Base-by-base conservation (phyloP, 2,113 vertebrate genomes). In the Pangasianodon gigas region DNA sequence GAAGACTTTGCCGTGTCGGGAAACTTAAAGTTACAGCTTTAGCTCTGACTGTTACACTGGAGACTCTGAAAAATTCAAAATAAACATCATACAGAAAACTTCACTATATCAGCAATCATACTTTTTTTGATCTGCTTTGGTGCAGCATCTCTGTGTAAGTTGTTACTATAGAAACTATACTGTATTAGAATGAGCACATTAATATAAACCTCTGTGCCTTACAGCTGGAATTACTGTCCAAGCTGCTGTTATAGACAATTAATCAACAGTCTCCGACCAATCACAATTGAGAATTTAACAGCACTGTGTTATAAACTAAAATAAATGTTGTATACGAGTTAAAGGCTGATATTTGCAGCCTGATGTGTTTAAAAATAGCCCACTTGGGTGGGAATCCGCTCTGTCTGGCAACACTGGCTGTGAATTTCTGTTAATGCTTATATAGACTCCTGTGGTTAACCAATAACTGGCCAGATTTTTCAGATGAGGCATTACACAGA, bases 381-480 rank as follows among this genome's bases (percentile, higher is more conserved):
- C 3, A 14, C n/a, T 5, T 32, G 48, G 29, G 65, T 86, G 85
- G 67, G 46, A 52, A 54, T 74, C 13, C 1, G 37, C 48, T 21
- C n/a, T 19, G n/a, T 58, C 52, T 75, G 85, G 52, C n/a, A 87
- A 75, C 19, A 75, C 51, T 75, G 67, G 67, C 18, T 52, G 10
- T 77, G 51, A 87, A 56, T 44, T 74, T 41, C 51, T 56, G 5
- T 54, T 75, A 69, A 51, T 56, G 67, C 11, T 54, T 21, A 56
- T 80, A 46, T 52, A 54, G 85, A 77, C 48, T 77, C 52, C 85
- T 1, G 37, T 87, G 85, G 85, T 87, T 77, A 75, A 75, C 37
- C n/a, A 60, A 46, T 26, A 77, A 77, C 32, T 29, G 21, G 60
- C 60, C 79, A 83, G 32, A 74, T 32, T 71, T 41, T 71, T 82